Base-by-base conservation (phyloP, 2,797 vertebrate genomes). In the Sylvia borin region DNA sequence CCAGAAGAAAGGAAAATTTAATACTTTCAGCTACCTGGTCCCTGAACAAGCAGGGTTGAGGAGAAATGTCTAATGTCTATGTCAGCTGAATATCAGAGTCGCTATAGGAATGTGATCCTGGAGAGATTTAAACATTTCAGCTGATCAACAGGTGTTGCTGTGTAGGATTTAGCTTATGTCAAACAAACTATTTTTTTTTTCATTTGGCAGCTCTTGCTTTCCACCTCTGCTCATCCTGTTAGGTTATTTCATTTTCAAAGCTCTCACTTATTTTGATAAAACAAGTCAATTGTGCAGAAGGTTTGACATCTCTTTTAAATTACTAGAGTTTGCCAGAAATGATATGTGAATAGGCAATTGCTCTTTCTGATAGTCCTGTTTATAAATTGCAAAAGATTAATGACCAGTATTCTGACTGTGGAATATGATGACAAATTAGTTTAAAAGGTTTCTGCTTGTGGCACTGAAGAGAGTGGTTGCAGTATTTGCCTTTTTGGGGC, bases 211-310 rank as follows among this genome's bases (percentile, higher is more conserved):
- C 6, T 42, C 32, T 84, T 58, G 7, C 34, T 81, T 86, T 38
- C 26, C 86, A 42, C 16, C 2, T 84, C 7, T 50, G 45, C 11
- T 80, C 25, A 48, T 93, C 45, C 57, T 74, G 18, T 22, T 22
- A 54, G 43, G 16, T 61, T 88, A 67, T 90, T 92, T 92, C 13
- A 70, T 87, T 88, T 92, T 94, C 76, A 86, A 57, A 94, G 67
- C 70, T 34, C 16, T 81, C 47, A 40, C n/a, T 78, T 73, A 74
- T 83, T 91, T 74, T 90, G 50, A 66, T 50, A 86, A 87, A 73
- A 73, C 19, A 60, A 50, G 68, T 91, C 20, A 10, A 21, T 51
- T 62, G 65, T 75, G 18, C 11, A 29, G 19, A 88, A 82, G 64
- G 26, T 88, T 71, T 83, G 65, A 53, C 5, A 12, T 72, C 27